Conservation (phyloP, 2,113 vertebrate genomes). For the Helogale parvula region DNA sequence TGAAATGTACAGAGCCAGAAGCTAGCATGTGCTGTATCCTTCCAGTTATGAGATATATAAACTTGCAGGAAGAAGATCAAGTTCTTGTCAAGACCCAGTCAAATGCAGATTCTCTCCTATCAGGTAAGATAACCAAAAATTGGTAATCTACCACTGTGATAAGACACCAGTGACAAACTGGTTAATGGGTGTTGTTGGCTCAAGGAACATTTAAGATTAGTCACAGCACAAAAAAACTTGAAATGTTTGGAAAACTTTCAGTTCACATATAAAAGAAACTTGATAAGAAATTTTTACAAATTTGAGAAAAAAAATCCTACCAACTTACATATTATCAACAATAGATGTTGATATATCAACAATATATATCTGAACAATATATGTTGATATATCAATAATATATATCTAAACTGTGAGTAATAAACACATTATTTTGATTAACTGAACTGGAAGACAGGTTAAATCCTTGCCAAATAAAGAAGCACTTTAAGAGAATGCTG, state of each 20-base stretch:
- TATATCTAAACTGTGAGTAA: background rate
- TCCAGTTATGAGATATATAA: background rate
- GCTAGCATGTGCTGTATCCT: background rate
- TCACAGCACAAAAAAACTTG: background rate
- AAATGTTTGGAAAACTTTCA: conserved; percentile 45
- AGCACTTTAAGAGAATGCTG: background rate
- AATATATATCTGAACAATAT: background rate
- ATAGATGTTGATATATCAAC: background rate
- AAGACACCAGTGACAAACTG: background rate
- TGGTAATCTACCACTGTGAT: background rate
- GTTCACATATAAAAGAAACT: background rate
- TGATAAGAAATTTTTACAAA: background rate
- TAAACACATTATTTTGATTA: background rate
- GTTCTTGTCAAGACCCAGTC: background rate
- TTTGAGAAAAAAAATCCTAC: background rate
- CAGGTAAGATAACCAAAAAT: conserved; percentile 13
- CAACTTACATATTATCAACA: background rate
- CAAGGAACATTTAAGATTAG: conserved; percentile 31
- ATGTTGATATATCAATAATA: too few relatives aligned
- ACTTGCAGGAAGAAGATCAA: background rate
- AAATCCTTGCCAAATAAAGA: conserved; percentile 26
- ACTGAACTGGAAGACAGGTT: background rate
- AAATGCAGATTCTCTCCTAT: conserved; percentile 28
- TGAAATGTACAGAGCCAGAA: background rate
- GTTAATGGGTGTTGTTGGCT: background rate